Base-by-base conservation (phyloP, 2,888 invertebrate genomes). In the Pherbina coryleti region DNA sequence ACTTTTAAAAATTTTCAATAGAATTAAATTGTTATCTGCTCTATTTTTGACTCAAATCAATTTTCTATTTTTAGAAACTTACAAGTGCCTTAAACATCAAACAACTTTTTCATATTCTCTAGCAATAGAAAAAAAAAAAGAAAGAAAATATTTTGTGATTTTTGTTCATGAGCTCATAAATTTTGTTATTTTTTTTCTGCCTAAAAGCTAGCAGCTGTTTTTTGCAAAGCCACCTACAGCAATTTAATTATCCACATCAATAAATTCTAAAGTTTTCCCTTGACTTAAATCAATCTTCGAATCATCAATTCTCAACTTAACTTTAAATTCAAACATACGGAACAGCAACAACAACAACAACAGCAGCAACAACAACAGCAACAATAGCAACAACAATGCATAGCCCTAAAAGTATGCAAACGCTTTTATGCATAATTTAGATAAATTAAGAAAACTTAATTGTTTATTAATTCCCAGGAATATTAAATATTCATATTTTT, bases 401-500 rank as follows among this genome's bases (percentile, higher is more conserved):
- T 4, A 19, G 14, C 25, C 14, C 14, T 14, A 28, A 25, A 25
- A 60, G 28, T 60, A 60, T 60, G 69, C 44, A 69, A 69, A 49
- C 22, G 17, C 19, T 28, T 69, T 49, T 44, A 49, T 69, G 44
- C 69, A 69, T 69, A 69, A 14, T 49, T 69, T 5, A 69, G 37
- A 22, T 11, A 49, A 22, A 22, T 22, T 19, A 9, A 19, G 34
- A 55, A 34, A 55, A 55, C 55, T 14, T 71, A 71, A 71, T 71
- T 71, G 57, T 71, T 71, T 34, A 34, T 19, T 57, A 55, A 71
- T 71, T 55, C 71, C 53, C 34, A 37, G 31, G 19, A 34, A 71
- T 19, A 70, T 70, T 51, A 70, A 70, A 31, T 70, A 70, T 53
- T 70, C 53, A 53, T 70, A 70, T 31, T 51, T 51, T 8, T 25